Evolutionary conservation across 2,888 invertebrate species (phyloP), one percentile per base, ranked within the genome.

Genomic region (Carterocephalus palaemon): DNA sequence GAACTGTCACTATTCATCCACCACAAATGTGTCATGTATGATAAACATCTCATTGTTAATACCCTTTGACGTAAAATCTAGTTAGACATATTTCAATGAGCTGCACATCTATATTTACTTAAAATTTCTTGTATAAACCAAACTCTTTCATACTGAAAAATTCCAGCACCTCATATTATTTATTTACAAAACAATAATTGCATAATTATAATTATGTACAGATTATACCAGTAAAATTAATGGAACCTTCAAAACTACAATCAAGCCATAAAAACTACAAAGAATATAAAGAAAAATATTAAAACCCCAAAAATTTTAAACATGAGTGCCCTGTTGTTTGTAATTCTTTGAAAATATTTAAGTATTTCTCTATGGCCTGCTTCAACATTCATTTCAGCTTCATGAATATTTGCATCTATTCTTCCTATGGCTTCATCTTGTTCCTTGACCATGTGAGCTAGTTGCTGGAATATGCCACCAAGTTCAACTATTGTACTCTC

Each of bases 221-320:
- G 3, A 16, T 17, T 17, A 15, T n/a, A 16, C 4, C 4, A 15
- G 2, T 1, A 1, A 2, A n/a, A 5, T 1, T 15, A 12, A 28
- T 12, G 13, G 3, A 4, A n/a, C 4, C 7, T 1, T n/a, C 3
- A 32, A 12, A 32, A 16, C 8, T 9, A 37, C 51, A 43, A 40
- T 73, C 88, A 92, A 64, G 97, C 95, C 90, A 99, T 89, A 84
- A 99, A 98, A 59, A 99, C 93, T 72, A 99, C 95, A 89, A 99
- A 99, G 77, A 99, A 96, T 81, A 99, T 94, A 78, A 99, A 99
- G 90, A 99, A 99, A 72, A 98, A 94, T 89, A 99, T 97, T 42
- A 99, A 89, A 51, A 99, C 96, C 40, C 95, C 99, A 86, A 99
- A 99, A 57, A 99, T 93, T 89, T 99, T 99, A 62, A 99, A 95